Evolutionary conservation across 1,140 invertebrate genomes (phyloP), one percentile per base, ranked within the genome.

Genomic region (Littorina saxatilis): DNA sequence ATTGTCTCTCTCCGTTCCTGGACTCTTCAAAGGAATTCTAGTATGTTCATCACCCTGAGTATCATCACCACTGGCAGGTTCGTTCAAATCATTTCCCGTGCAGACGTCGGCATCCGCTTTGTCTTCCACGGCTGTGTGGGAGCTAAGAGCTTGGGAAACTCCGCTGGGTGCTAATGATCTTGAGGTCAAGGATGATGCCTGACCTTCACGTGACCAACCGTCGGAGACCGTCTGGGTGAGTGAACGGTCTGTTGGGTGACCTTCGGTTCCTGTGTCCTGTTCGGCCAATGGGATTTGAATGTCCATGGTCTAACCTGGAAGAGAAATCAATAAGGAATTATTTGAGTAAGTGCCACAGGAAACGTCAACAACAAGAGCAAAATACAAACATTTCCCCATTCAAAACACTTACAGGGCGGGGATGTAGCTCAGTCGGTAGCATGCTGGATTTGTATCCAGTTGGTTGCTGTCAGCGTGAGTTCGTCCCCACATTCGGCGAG

Each of bases 261-360:
- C 37, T 1, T 73, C 70, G 11, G 40, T 17, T 13, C 29, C 43
- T 0, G 23, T 50, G 70, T 73, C 70, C 40, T 73, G 70, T 20
- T 52, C 70, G 29, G 70, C 70, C 7, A 29, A 20, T 23, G 70
- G 70, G 50, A 73, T 73, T 35, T 73, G 40, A 20, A 73, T 73
- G 40, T 73, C 70, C 70, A 73, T 73, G 39, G 35, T 29, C 27
- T 61, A 23, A 61, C 9, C 20, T 61, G 27, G 5, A 23, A 23
- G 5, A 61, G 23, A 61, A 7, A 61, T 5, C 9, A 61, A 7
- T 61, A 61, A n/a, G 7, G 7, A 7, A 61, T 61, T 4, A n/a
- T 23, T 23, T 61, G 58, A 29, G 20, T 9, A 61, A 23, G n/a
- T 61, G 58, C 58, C n/a, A 23, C n/a, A 29, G 58, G 58, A n/a